A percentile compares a stretch with the other conserved stretches of the same genome.
Conservation (phyloP, 2,797 vertebrate species). For the Agapornis canus region DNA sequence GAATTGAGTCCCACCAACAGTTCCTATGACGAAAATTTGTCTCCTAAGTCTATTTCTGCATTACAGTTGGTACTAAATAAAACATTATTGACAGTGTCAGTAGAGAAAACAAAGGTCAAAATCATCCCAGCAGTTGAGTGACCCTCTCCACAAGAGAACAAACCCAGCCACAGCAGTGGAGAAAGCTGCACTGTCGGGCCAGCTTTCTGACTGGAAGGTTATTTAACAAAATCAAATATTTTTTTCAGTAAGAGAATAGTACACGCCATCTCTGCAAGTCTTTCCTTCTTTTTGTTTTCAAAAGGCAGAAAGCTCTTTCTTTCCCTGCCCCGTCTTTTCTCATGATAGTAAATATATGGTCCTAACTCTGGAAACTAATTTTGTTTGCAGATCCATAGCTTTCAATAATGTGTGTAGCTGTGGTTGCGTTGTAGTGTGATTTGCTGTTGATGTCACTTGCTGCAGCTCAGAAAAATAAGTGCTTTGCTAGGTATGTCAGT, state of each 20-base stretch:
- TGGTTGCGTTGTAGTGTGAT: not conserved
- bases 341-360: not conserved
- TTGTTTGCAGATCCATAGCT: conserved; percentile 30
- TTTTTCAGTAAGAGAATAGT: not conserved
- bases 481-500: not conserved
- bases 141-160: fast-evolving
- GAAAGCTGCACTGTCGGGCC: not conserved
- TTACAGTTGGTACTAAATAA: not conserved
- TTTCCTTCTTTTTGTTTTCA: not conserved
- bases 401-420: not conserved
- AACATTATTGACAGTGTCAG: not conserved
- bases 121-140: not conserved
- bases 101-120: not conserved
- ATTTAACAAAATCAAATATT: not conserved
- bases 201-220: not conserved
- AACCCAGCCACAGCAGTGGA: not conserved
- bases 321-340: not conserved
- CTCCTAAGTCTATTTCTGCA: not conserved
- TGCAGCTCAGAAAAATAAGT: conserved; percentile 19
- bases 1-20: not conserved
- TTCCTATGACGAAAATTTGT: not conserved
- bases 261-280: not conserved
- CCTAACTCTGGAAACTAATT: conserved; percentile 27
- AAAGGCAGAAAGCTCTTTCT: not conserved
- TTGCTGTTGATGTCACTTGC: conserved; percentile 11